These are phyloP conservation scores for Eclectus roratus DNA, from an alignment of 2,113 vertebrate species.

Conservation along the genomic window DNA sequence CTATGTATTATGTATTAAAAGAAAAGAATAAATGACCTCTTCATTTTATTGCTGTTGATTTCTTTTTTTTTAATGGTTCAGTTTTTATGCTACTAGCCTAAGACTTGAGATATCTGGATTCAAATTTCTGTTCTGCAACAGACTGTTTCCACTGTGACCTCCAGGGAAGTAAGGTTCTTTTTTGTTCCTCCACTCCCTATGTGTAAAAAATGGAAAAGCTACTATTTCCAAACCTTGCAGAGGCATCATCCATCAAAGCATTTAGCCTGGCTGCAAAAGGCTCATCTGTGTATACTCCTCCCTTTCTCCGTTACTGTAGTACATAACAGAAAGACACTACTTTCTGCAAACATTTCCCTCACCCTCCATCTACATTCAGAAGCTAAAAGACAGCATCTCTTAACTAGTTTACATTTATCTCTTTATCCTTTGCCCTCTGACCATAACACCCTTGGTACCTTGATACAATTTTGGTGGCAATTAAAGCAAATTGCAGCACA, in stretches of 20 bases:
- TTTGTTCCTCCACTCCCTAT: background rate
- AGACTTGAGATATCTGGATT: background rate
- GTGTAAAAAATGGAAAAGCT: background rate
- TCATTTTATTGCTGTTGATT: background rate
- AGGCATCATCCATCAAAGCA: background rate
- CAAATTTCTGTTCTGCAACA: background rate
- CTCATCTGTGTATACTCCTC: background rate
- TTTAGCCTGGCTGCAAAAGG: background rate
- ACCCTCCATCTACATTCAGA: background rate
- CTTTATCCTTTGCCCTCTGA: background rate
- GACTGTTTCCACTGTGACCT: background rate
- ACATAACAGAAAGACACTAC: background rate
- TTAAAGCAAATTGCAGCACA: background rate
- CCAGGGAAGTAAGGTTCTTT: background rate
- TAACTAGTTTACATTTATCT: background rate
- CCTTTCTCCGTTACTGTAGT: background rate
- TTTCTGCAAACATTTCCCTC: background rate
- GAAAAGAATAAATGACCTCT: background rate
- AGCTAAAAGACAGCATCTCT: background rate
- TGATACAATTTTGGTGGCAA: background rate
- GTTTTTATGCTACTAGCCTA: background rate
- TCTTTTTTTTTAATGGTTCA: background rate
- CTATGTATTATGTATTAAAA: background rate
- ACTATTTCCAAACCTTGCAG: background rate
- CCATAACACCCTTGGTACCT: background rate